Conservation (phyloP, 2,888 invertebrate genomes). For the Thereva nobilitata region DNA sequence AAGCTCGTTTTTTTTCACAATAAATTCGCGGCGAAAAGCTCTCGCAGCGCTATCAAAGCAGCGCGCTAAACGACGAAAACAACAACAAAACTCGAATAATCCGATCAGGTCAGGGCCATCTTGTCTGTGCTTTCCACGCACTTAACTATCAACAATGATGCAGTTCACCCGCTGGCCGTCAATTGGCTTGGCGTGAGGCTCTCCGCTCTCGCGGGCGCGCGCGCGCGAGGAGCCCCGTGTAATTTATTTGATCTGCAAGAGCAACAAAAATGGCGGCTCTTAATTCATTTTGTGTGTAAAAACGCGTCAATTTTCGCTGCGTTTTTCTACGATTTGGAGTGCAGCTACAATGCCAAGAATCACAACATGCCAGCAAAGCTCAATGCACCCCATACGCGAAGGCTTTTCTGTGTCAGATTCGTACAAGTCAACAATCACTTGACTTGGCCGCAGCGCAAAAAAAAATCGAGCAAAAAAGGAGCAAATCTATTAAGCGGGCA, state of each 20-base stretch:
- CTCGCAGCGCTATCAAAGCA: not conserved
- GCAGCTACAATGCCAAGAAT: conserved; percentile 26
- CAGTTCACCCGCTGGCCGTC: conserved; percentile 8
- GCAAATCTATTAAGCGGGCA: conserved; percentile 17
- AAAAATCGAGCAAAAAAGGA: conserved; percentile 6
- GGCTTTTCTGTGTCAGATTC: conserved; percentile 11
- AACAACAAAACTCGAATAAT: conserved; percentile 31
- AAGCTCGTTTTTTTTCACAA: not conserved
- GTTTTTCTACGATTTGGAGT: not conserved
- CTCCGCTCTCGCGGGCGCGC: too few species aligned
- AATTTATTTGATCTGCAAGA: conserved; percentile 19
- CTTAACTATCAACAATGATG: conserved; percentile 1
- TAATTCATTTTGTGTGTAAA: too few species aligned
- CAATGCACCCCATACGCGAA: conserved; percentile 6
- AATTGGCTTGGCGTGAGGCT: conserved; percentile 16
- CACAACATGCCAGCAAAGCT: conserved; percentile 6
- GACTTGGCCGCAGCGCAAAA: conserved; percentile 6
- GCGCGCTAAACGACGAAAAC: conserved; percentile 16
- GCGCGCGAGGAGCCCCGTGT: not conserved
- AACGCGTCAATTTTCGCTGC: too few species aligned
- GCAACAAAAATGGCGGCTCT: conserved; percentile 6
- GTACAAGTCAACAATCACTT: conserved; percentile 23
- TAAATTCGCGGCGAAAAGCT: not conserved
- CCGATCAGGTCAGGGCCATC: conserved; percentile 35
- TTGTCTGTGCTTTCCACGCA: conserved; percentile 18